Evolutionary conservation across 1,140 invertebrate species (phyloP).

Genomic region (Drosophila repletoides): DNA sequence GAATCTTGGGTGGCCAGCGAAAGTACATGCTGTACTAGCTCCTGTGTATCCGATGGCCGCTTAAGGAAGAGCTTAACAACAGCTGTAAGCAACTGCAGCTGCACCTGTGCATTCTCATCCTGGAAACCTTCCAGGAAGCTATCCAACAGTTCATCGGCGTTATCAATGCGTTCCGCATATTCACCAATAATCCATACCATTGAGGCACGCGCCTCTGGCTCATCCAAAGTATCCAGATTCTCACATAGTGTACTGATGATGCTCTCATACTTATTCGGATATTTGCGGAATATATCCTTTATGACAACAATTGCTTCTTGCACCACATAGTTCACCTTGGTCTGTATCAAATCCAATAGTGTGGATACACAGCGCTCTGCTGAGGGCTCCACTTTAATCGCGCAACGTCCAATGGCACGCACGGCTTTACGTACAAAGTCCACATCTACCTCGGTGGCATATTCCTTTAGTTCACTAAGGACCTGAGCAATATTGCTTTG

Average conservation of each 20-base stretch:
- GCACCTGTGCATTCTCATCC: constrained; percentile 99
- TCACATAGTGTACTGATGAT: constrained; percentile 99
- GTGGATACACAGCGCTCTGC: constrained; percentile 99
- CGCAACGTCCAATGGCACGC: constrained; percentile 98
- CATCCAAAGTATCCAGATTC: constrained; percentile 99
- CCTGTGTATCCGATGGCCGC: constrained; percentile 98
- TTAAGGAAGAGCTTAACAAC: constrained; percentile 99
- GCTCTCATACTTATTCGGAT: constrained; percentile 99
- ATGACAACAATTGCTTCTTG: constrained; percentile 99
- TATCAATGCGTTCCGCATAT: constrained; percentile 99
- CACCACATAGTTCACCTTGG: constrained; percentile 99
- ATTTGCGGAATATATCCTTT: constrained; percentile 99
- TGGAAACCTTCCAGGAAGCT: constrained; percentile 99
- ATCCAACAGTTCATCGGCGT: constrained; percentile 98
- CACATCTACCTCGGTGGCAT: constrained; percentile 99
- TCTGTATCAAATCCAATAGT: constrained; percentile 99
- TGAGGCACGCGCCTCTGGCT: constrained; percentile 98
- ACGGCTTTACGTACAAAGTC: constrained; percentile 99
- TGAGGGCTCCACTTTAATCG: constrained; percentile 99
- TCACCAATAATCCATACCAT: constrained; percentile 99
- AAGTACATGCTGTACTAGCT: constrained; percentile 97
- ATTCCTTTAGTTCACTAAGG: constrained; percentile 99
- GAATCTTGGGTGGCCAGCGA: constrained; percentile 98
- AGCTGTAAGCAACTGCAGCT: constrained; percentile 97
- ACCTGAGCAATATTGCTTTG: constrained; percentile 99